Base-by-base conservation (phyloP, 2,797 vertebrate genomes). In the Sebastes itinus region DNA sequence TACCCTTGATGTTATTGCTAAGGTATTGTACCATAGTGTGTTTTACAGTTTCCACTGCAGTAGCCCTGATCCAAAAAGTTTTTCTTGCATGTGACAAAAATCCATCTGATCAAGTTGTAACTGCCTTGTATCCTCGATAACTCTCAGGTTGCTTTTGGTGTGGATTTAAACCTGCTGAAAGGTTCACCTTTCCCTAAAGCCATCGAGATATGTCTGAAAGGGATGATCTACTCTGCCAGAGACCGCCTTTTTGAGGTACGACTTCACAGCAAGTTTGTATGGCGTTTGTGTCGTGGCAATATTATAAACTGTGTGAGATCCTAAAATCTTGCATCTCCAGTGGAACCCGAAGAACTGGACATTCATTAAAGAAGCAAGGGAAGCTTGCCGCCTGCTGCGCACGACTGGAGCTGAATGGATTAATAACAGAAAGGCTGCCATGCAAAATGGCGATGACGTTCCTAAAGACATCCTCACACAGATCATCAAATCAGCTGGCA, bases 391-490 rank as follows among this genome's bases (percentile, higher is more conserved):
- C 25, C 91, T 98, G 4, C 93, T 99, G 66, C 97, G 97, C 23
- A 88, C 13, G 14, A 96, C 96, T 1, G 98, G 96, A 62, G 94
- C 94, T 75, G 83, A 95, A 69, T 97, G 97, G 94, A 95, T 99
- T 64, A 77, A 95, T 4, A 74, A 89, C 2, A 95, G 98, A 73
- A 96, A 91, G 54, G 89, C 86, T n/a, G 96, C 96, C 56, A 91
- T 99, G 5, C 80, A 84, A 83, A 94, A 92, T 0, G 96, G 95
- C 0, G 97, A 97, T 6, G 95, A 96, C 0, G 89, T 94, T 2
- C 95, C 97, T 0, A 77, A 94, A 1, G 98, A 99, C 89, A 97
- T 99, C 78, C 97, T 99, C 32, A 97, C 97, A 0, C 96, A 97
- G 85, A 98, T 99, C 65, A 95, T 99, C 88, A 97, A 97, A 88